Base-by-base conservation (phyloP, 1,140 invertebrate species). In the Drosophila simulans region DNA sequence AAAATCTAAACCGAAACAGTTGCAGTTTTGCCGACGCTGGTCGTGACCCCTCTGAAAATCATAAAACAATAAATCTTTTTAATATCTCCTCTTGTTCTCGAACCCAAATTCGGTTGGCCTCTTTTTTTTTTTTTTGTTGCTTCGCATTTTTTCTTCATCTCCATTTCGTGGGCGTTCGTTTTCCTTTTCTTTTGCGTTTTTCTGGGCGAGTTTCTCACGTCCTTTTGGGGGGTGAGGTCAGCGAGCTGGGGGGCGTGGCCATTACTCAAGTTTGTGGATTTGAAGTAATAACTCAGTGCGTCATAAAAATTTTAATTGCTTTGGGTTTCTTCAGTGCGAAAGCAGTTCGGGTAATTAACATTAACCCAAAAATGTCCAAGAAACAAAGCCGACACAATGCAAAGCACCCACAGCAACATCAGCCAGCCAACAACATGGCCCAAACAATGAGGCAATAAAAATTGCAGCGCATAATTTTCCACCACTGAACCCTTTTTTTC, bases 261-360 rank as follows among this genome's bases (percentile, higher is more conserved):
- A 88, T 88, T 88, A 88, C 80, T 89, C 85, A 89, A 88, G 85
- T 80, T 88, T 88, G 84, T 88, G 84, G 84, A 88, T 88, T 88
- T 88, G 76, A 80, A 89, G 84, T 88, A 88, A 88, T 88, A 88
- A 88, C 80, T 88, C 84, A 90, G 84, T 90, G 85, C 84, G 84
- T 88, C 84, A 88, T 88, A 88, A 88, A 88, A 88, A 88, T 88
- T 88, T 88, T 88, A 88, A 88, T 88, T 88, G 84, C 84, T 88
- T 88, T 88, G 84, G 84, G 84, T 75, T 75, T 74, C 58, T 53
- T 53, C 70, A 57, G 62, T 88, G 83, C 84, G 84, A 89, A 88
- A 88, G 84, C 84, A 88, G 84, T 90, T 88, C 82, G 88, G 84
- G 84, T 88, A 88, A 88, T 88, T 88, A 88, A 88, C 84, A 88